Percentiles rank a stretch among this genome's conserved stretches.
These are phyloP conservation scores for Homarus americanus DNA, from an alignment of 1,140 invertebrate species.

Conservation along the genomic window DNA sequence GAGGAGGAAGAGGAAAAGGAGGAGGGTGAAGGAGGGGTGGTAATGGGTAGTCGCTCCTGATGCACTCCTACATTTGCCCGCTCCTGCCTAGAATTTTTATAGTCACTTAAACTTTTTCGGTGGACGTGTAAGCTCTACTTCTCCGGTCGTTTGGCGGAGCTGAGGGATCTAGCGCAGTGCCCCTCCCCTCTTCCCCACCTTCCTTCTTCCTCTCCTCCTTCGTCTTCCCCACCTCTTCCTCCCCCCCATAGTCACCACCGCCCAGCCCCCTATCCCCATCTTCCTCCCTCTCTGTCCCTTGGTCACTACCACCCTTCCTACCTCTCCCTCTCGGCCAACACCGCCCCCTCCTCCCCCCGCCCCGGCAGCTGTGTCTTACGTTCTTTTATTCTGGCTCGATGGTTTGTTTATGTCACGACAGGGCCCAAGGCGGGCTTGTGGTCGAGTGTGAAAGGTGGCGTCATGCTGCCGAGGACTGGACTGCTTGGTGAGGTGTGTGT, in stretches of 20 bases:
- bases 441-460: too few species aligned
- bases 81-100: slow-evolving; percentile 52
- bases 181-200: not conserved
- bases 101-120: slow-evolving; percentile 53
- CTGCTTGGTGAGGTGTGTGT: too few species aligned
- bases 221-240: not conserved
- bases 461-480: too few species aligned
- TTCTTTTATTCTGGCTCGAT: too few species aligned
- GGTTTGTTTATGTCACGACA: too few species aligned
- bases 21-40: not conserved
- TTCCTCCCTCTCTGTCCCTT: slow-evolving; percentile 11
- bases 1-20: not conserved
- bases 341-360: too few species aligned
- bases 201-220: not conserved
- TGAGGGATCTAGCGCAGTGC: slow-evolving; percentile 20
- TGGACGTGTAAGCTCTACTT: slow-evolving; percentile 51
- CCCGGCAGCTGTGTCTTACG: too few species aligned
- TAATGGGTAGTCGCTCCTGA: slow-evolving; percentile 25
- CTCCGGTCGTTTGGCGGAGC: slow-evolving; percentile 40
- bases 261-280: too few species aligned
- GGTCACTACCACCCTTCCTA: not conserved
- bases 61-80: slow-evolving; percentile 46
- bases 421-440: too few species aligned
- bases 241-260: too few species aligned
- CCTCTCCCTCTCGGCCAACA: not conserved